Evolutionary conservation across 1,140 invertebrate genomes (phyloP).

Genomic region (Paraescarpia echinospica): DNA sequence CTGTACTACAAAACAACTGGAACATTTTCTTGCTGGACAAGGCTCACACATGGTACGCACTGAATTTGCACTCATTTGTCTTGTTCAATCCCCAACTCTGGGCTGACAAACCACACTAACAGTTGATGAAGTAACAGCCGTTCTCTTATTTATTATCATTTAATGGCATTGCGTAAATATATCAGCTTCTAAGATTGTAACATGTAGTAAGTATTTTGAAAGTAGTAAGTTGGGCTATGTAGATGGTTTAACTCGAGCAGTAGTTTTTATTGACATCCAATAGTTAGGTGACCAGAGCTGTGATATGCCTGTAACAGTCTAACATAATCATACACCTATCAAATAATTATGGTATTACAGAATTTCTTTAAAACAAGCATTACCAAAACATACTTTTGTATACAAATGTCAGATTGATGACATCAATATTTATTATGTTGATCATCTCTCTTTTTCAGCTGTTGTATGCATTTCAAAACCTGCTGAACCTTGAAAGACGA

Average conservation of each 20-base stretch:
- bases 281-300: background rate
- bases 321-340: background rate
- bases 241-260: background rate
- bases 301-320: background rate
- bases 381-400: background rate
- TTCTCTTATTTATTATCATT: background rate
- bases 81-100: background rate
- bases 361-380: background rate
- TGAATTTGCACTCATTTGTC: conserved; percentile 52
- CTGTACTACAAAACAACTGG: conserved; percentile 70
- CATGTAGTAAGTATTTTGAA: conserved; percentile 16
- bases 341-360: background rate
- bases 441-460: conserved; percentile 23
- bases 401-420: background rate
- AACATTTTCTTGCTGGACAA: conserved; percentile 50
- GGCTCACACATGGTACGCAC: conserved; percentile 72
- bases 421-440: background rate
- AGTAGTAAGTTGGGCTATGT: background rate
- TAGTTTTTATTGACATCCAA: too few species aligned
- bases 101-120: background rate
- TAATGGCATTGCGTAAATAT: background rate
- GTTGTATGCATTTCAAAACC: conserved; percentile 21
- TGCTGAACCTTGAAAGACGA: conserved; percentile 63
- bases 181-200: background rate
- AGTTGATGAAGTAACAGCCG: background rate